Evolutionary conservation across 2,113 vertebrate genomes (phyloP).

Genomic region (Pantherophis guttatus): DNA sequence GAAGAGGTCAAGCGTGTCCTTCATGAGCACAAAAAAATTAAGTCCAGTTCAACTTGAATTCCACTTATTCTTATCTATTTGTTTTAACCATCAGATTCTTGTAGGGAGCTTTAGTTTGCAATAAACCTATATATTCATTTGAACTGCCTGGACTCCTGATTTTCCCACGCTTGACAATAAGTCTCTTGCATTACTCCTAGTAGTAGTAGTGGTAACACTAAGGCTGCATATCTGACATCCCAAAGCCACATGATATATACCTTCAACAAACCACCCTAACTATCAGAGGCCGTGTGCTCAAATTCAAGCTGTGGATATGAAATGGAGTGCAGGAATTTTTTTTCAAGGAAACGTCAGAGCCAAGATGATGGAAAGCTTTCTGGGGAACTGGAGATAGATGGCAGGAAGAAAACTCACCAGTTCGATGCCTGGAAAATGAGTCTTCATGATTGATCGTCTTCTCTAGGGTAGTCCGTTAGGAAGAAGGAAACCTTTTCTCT

Average conservation of each 20-base stretch:
- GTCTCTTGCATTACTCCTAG: not conserved
- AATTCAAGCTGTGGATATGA: not conserved
- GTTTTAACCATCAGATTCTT: not conserved
- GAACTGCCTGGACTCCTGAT: not conserved
- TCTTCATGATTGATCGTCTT: not conserved
- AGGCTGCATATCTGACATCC: not conserved
- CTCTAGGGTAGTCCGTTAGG: not conserved
- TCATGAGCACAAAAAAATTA: not conserved
- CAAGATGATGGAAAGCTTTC: not conserved
- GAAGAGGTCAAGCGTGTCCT: not conserved
- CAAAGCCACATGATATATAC: not conserved
- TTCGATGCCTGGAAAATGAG: not conserved
- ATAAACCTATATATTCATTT: not conserved
- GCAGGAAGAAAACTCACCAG: not conserved
- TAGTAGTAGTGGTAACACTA: not conserved
- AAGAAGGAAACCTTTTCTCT: not conserved
- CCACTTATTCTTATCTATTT: not conserved
- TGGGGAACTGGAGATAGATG: not conserved
- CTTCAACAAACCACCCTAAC: not conserved
- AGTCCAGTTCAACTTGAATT: not conserved
- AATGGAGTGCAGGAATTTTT: not conserved
- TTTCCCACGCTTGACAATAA: not conserved
- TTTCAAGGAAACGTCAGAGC: not conserved
- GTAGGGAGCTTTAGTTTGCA: not conserved
- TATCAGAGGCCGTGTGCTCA: not conserved